phyloP scores from a whole-genome alignment of 53 echinoderm and acorn worm species.

The Stichopus horrens region DNA sequence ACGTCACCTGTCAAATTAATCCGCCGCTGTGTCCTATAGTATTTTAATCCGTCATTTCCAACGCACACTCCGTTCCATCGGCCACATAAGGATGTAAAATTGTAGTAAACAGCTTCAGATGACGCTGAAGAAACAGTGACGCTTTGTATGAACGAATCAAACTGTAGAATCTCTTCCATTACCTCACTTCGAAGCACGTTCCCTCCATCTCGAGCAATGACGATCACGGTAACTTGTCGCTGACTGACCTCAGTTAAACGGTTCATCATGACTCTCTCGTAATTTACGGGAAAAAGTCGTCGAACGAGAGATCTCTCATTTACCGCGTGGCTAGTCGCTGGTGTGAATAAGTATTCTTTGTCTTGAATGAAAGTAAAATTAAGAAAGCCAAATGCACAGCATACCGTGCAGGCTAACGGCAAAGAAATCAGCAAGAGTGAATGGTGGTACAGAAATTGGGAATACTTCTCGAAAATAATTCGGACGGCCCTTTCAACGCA shows the following conservation, averaged over 20 bases:
- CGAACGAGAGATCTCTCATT: neutral
- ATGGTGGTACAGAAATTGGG: neutral
- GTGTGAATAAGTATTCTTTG: conserved; percentile 19
- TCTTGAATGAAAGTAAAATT: neutral
- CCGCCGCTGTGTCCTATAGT: neutral
- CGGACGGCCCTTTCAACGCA: neutral
- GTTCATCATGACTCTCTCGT: neutral
- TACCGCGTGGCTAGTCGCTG: neutral
- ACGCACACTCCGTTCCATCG: conserved; percentile 14
- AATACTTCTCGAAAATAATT: neutral
- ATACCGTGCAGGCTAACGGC: conserved; percentile 5
- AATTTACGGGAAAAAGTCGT: neutral
- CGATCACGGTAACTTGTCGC: neutral
- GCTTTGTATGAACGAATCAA: neutral
- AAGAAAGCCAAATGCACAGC: neutral
- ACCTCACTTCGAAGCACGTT: neutral
- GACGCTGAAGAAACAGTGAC: neutral
- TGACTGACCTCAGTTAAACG: conserved; percentile 1
- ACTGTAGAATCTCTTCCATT: neutral
- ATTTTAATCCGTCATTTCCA: neutral
- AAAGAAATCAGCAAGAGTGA: neutral
- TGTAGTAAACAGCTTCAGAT: neutral
- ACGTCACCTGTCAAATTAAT: neutral
- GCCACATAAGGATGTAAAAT: neutral
- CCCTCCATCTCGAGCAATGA: neutral